Conservation (phyloP, 1,140 invertebrate species). For the Penaeus vannamei region DNA sequence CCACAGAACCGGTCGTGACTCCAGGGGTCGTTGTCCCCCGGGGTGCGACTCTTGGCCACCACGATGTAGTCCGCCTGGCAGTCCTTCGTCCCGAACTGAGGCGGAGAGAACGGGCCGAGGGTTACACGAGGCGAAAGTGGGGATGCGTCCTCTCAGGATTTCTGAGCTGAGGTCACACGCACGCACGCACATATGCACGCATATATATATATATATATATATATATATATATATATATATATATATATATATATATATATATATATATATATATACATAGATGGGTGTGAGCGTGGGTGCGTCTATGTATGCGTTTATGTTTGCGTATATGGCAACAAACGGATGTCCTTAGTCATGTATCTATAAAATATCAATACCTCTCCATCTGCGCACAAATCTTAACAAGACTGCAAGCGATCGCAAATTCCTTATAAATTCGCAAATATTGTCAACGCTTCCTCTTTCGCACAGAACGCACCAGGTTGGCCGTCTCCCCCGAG, state of each 20-base stretch:
- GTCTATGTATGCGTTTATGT: not conserved
- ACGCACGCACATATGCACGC: not conserved
- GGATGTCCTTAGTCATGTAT: too few relatives aligned
- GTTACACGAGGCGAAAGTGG: not conserved
- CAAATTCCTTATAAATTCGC: not conserved
- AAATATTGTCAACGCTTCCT: not conserved
- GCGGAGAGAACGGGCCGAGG: not conserved
- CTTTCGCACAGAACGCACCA: constrained; percentile 39
- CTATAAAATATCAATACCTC: too few relatives aligned
- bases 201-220: constrained; percentile 7
- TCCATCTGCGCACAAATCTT: too few relatives aligned
- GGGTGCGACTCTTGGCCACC: constrained; percentile 61
- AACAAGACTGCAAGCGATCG: too few relatives aligned
- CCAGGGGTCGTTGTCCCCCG: constrained; percentile 58
- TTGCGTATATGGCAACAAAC: not conserved
- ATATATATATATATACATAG: not conserved
- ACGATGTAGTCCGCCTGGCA: constrained; percentile 61
- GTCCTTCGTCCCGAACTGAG: constrained; percentile 42
- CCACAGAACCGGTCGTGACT: constrained; percentile 66
- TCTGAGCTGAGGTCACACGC: not conserved
- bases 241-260: constrained; percentile 17
- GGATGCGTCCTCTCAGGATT: not conserved
- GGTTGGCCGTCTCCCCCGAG: constrained; percentile 30
- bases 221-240: constrained; percentile 21
- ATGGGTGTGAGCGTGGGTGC: not conserved